A percentile compares a stretch with the other conserved stretches of the same genome.
Conservation (phyloP, 2,113 vertebrate species). For the Procavia capensis region DNA sequence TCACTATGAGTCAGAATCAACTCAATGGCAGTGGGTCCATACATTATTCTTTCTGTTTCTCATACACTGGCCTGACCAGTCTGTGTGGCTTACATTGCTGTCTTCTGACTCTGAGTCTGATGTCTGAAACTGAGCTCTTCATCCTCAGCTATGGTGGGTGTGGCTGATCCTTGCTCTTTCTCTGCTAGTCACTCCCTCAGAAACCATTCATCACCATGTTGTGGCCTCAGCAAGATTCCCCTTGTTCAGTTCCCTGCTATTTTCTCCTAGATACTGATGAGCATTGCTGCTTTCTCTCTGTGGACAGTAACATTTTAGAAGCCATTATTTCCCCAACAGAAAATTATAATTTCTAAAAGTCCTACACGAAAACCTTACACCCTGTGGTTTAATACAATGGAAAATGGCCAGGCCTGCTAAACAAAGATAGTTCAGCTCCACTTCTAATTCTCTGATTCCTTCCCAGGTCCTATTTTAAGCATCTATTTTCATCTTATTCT, state of each 20-base stretch:
- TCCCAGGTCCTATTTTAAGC: conserved; percentile 56
- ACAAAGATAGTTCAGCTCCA: conserved; percentile 54
- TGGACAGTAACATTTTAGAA: not conserved
- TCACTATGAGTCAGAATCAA: too few relatives aligned
- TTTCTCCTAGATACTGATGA: not conserved
- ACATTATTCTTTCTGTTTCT: not conserved
- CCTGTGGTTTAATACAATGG: conserved; percentile 53
- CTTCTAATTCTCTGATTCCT: conserved; percentile 53
- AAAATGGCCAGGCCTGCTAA: conserved; percentile 19
- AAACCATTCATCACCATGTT: not conserved
- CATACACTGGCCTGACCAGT: not conserved
- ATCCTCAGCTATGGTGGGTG: not conserved
- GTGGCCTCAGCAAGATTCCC: not conserved
- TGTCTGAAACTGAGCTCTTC: not conserved
- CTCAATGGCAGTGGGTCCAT: too few relatives aligned
- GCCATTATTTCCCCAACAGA: not conserved
- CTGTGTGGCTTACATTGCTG: not conserved
- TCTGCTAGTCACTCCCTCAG: not conserved
- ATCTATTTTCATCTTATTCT: conserved; percentile 59
- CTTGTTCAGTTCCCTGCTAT: not conserved
- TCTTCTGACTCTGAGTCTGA: not conserved
- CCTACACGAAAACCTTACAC: conserved; percentile 32
- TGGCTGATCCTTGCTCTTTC: not conserved
- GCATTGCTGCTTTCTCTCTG: not conserved
- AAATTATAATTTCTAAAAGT: conserved; percentile 58